A percentile compares a stretch with the other conserved stretches of the same genome.
These are phyloP conservation scores for Lymantria monacha DNA, from an alignment of 2,888 invertebrate genomes.

Conservation along the genomic window DNA sequence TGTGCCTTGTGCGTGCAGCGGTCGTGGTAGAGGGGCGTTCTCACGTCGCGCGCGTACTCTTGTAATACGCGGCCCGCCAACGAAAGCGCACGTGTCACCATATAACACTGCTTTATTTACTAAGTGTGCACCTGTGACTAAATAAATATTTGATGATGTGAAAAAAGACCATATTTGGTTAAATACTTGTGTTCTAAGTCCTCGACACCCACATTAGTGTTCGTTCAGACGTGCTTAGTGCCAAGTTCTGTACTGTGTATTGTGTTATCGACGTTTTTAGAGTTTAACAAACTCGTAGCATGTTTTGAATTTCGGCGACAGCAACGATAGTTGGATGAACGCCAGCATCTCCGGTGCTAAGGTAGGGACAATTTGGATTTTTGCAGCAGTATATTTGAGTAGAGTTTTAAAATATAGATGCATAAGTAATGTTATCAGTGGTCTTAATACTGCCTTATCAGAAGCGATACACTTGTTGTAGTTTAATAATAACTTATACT, in stretches of 20 bases:
- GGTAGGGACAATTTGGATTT: conserved; percentile 61
- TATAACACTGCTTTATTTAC: conserved; percentile 54
- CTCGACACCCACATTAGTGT: conserved; percentile 48
- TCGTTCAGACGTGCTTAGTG: conserved; percentile 57
- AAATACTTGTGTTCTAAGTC: conserved; percentile 51
- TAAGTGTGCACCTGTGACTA: conserved; percentile 70
- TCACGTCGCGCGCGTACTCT: conserved; percentile 43
- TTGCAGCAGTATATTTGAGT: conserved; percentile 21
- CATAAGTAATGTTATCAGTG: conserved; percentile 46
- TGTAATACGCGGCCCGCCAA: conserved; percentile 72
- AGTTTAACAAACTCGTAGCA: conserved; percentile 49
- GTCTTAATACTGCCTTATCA: conserved; percentile 53
- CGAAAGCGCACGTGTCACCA: conserved; percentile 73
- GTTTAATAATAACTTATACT: conserved; percentile 38
- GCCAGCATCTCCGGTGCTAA: conserved; percentile 75
- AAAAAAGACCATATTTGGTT: conserved; percentile 67
- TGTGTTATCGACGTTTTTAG: conserved; percentile 41
- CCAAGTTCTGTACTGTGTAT: conserved; percentile 55
- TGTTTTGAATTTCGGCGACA: conserved; percentile 70
- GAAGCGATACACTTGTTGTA: conserved; percentile 42
- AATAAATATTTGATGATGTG: conserved; percentile 72
- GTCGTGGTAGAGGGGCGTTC: conserved; percentile 60
- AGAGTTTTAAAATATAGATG: conserved; percentile 33
- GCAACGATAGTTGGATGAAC: conserved; percentile 76
- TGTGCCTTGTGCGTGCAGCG: conserved; percentile 67